Percentiles rank a stretch among this genome's conserved stretches.
These are phyloP conservation scores for Chondrilla cf. caribensis DNA, from an alignment of 37 sponge, comb jelly and placozoan species.

Conservation along the genomic window DNA sequence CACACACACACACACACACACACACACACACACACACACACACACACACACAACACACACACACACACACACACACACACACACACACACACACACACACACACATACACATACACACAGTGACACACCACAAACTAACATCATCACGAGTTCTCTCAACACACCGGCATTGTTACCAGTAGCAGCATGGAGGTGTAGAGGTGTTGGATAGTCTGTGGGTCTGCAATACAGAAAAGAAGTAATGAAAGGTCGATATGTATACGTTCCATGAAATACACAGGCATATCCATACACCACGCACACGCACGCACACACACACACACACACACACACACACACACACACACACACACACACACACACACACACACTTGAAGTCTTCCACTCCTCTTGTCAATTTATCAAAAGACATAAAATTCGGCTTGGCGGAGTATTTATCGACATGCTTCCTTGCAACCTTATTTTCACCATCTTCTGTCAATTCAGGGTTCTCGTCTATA, in stretches of 20 bases:
- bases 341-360: neutral
- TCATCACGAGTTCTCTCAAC: conserved; percentile 64
- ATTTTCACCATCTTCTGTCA: too few relatives aligned
- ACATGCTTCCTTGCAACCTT: neutral
- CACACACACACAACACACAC: neutral
- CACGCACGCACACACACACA: too few relatives aligned
- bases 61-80: neutral
- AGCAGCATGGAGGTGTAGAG: conserved; percentile 76
- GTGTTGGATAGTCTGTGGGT: conserved; percentile 51
- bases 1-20: too few relatives aligned
- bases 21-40: neutral
- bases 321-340: neutral
- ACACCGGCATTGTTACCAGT: conserved; percentile 67
- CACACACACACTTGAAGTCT: neutral
- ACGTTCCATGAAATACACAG: too few relatives aligned
- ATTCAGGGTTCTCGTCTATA: too few relatives aligned
- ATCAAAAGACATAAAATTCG: neutral
- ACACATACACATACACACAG: too few relatives aligned
- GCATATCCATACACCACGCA: too few relatives aligned
- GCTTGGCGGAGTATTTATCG: conserved; percentile 18
- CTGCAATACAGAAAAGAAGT: conserved; percentile 38
- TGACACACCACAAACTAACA: conserved; percentile 43
- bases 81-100: neutral
- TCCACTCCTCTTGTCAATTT: neutral
- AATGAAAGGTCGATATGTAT: too few relatives aligned